Conservation (phyloP, 2,113 vertebrate genomes). For the Lepus europaeus region DNA sequence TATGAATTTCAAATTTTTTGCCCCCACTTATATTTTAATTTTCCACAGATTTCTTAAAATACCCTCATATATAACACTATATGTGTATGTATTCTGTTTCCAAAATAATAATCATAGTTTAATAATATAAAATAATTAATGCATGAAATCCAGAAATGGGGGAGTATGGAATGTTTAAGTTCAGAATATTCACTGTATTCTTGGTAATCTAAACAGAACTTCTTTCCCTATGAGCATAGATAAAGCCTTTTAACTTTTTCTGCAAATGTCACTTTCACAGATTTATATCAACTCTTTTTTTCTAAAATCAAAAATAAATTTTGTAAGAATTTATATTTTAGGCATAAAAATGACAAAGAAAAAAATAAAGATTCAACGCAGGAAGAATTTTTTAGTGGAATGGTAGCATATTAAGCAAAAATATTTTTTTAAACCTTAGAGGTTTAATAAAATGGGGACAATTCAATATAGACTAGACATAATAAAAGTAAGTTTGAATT, state of each 20-base stretch:
- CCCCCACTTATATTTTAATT: too few species aligned
- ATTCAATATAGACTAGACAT: conserved; percentile 34
- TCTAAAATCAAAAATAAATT: conserved; percentile 58
- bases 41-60: not conserved
- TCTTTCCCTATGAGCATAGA: not conserved
- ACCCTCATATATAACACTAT: not conserved
- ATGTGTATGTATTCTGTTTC: not conserved
- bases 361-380: not conserved
- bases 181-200: not conserved
- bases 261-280: not conserved
- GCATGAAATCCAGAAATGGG: not conserved
- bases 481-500: not conserved
- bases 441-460: conserved; percentile 33
- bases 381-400: conserved; percentile 19
- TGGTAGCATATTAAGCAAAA: not conserved
- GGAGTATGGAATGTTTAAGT: not conserved
- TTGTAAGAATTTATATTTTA: conserved; percentile 47
- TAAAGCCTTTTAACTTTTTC: not conserved
- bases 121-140: not conserved
- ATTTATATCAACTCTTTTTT: conserved; percentile 11
- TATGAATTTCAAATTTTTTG: too few species aligned
- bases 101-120: not conserved
- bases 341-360: conserved; percentile 49
- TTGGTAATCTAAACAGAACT: not conserved
- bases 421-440: not conserved